Base-by-base conservation (phyloP, 2,888 invertebrate species). In the Anoncus sp. region DNA sequence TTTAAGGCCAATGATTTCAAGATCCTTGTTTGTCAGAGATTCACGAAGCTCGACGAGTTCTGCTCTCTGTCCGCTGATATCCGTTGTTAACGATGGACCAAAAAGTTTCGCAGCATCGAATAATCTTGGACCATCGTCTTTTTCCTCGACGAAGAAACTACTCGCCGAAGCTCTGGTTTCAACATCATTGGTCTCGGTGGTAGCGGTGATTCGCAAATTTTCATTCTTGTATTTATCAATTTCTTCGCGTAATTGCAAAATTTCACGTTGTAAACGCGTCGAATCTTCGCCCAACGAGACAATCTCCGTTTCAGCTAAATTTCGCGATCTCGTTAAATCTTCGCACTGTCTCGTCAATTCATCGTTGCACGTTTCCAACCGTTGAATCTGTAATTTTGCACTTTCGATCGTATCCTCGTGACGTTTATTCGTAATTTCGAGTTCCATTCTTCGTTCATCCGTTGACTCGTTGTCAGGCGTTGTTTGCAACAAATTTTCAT, bases 331-430 rank as follows among this genome's bases (percentile, higher is more conserved):
- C 38, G 89, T 90, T 12, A 91, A 75, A 7, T 90, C 85, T 0
- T 82, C 83, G 43, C 65, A 88, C 86, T 1, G 86, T 85, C 18
- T 88, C 45, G 75, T 62, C 78, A 76, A 72, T 62, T 88, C 84
- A 7, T 88, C 81, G 55, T 90, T 91, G 57, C 89, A 90, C 1
- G 82, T 83, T 63, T 90, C 85, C 38, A 92, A 81, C 31, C 87
- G 82, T 71, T 90, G 87, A 51, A 91, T 80, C 79, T 91, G 93
- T 5, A 89, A 87, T 63, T 92, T 92, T 40, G 93, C 88, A 66
- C 93, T 92, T n/a, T 87, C 88, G 82, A 94, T 93, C 40, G 92
- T 86, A 69, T 92, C 92, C 77, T 93, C 93, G 22, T 92, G 88
- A 77, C 93, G 92, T 2, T 89, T 87, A 78, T 92, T 92, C 22